phyloP scores from a whole-genome alignment of 1,140 invertebrate genomes.

The Agrypnia vestita region DNA sequence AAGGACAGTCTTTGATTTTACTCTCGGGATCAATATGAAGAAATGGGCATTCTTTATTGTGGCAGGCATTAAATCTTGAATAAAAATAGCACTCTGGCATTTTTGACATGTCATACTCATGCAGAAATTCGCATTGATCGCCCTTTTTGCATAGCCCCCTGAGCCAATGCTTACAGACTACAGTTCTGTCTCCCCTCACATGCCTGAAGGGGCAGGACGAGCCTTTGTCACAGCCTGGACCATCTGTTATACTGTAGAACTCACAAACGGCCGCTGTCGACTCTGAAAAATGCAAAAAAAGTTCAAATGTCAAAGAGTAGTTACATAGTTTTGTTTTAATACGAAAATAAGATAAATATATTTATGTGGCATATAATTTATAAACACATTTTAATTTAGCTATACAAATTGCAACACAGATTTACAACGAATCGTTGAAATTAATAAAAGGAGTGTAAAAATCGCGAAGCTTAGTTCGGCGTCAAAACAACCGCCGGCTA shows the following conservation, averaged over 20 bases:
- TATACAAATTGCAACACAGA: no score
- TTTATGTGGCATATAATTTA: no score
- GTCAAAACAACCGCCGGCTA: no score
- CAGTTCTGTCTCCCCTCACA: slow-evolving; percentile 96
- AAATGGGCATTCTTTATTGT: slow-evolving; percentile 99
- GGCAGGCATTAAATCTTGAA: slow-evolving; percentile 97
- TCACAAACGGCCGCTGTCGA: slow-evolving; percentile 97
- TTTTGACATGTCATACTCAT: slow-evolving; percentile 99
- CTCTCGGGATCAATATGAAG: slow-evolving; percentile 99
- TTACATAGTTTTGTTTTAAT: neutral
- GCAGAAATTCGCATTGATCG: slow-evolving; percentile 99
- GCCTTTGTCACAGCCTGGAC: slow-evolving; percentile 86
- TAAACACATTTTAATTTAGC: no score
- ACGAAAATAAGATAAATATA: no score
- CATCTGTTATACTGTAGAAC: slow-evolving; percentile 85
- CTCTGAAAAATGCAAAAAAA: slow-evolving; percentile 77
- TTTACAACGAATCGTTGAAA: no score
- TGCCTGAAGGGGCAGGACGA: slow-evolving; percentile 96
- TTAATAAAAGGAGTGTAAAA: no score
- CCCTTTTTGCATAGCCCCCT: slow-evolving; percentile 99
- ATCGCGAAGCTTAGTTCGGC: no score
- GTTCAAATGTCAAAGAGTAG: neutral
- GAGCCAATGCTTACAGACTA: slow-evolving; percentile 99
- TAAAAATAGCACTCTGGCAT: slow-evolving; percentile 99
- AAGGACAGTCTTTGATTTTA: slow-evolving; percentile 99